A percentile compares a stretch with the other conserved stretches of the same genome.
Evolutionary conservation across 2,888 invertebrate genomes (phyloP).

Genomic region (Amiota minor): DNA sequence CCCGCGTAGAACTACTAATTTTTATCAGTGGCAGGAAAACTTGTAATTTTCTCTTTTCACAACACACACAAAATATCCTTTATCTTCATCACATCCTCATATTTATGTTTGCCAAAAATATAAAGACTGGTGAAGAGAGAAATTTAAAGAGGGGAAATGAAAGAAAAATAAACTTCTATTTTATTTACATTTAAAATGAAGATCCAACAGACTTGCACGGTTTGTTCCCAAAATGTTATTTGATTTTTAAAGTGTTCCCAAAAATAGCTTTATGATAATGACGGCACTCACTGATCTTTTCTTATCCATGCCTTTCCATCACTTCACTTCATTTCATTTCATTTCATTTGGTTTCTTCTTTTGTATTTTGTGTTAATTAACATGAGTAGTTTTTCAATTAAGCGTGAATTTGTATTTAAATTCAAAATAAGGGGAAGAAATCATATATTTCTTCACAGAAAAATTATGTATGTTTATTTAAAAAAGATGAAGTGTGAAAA

Average conservation of each 20-base stretch:
- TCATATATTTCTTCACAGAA: too few species aligned
- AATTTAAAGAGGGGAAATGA: too few species aligned
- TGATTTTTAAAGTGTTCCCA: conserved; percentile 20
- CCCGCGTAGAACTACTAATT: conserved; percentile 3
- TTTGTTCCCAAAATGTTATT: not conserved
- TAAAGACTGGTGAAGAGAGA: too few species aligned
- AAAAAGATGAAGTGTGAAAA: too few species aligned
- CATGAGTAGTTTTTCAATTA: conserved; percentile 64
- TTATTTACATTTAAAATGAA: too few species aligned
- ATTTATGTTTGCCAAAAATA: too few species aligned
- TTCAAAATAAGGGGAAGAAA: too few species aligned
- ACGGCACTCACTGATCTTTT: not conserved
- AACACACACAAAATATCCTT: too few species aligned
- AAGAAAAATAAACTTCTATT: too few species aligned
- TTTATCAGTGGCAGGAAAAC: not conserved
- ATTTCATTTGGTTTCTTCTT: conserved; percentile 39
- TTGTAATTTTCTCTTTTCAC: not conserved
- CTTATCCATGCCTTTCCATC: conserved; percentile 9
- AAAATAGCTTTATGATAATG: conserved; percentile 19
- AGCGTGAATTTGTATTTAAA: conserved; percentile 46
- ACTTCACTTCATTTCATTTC: conserved; percentile 8
- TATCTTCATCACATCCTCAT: too few species aligned
- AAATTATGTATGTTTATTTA: too few species aligned
- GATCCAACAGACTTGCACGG: too few species aligned
- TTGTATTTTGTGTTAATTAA: conserved; percentile 61